A percentile compares a stretch with the other conserved stretches of the same genome.
These are phyloP conservation scores for Naja naja DNA, from an alignment of 2,113 vertebrate species.

Conservation along the genomic window DNA sequence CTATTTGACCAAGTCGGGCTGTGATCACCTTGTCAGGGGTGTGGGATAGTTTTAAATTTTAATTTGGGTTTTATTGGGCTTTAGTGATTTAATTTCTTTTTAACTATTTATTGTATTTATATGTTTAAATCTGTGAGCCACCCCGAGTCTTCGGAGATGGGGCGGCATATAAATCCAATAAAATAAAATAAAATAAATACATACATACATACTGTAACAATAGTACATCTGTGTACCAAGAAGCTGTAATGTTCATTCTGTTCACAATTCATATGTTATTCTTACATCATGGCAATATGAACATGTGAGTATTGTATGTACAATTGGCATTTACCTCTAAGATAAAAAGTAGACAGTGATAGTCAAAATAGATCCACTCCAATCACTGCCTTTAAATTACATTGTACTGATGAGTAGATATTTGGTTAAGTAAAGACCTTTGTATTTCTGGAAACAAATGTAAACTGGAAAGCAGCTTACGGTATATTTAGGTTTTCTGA, in stretches of 20 bases:
- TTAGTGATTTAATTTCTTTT: no score
- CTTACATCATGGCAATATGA: neutral
- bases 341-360: neutral
- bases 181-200: no score
- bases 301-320: neutral
- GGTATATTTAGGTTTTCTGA: neutral
- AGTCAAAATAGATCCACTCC: neutral
- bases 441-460: neutral
- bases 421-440: neutral
- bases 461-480: neutral
- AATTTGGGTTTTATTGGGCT: no score
- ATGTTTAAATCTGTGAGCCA: no score
- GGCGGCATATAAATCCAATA: no score
- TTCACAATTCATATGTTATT: constrained; percentile 5
- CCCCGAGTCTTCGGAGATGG: no score
- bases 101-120: no score
- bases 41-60: no score
- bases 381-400: neutral
- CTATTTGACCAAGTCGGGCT: no score
- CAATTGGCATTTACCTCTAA: neutral
- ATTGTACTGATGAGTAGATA: neutral
- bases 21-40: no score
- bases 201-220: constrained; percentile 2
- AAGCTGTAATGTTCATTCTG: constrained; percentile 38
- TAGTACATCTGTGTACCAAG: constrained; percentile 22